phyloP scores from a whole-genome alignment of 92 coral and sea anemone species.

The Umimayanthus chanpuru region DNA sequence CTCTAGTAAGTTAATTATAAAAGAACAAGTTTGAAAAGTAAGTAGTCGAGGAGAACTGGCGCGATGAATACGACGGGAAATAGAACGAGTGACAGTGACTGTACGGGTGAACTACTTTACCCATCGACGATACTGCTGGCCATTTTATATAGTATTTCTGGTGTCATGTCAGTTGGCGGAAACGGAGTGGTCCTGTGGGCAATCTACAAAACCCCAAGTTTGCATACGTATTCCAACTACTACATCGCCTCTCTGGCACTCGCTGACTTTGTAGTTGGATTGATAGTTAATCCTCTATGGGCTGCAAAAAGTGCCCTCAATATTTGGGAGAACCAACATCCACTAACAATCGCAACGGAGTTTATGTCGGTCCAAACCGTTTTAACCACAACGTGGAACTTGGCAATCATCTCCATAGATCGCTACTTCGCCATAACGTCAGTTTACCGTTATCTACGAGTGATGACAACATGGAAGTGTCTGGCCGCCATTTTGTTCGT shows the following conservation, averaged over 20 bases:
- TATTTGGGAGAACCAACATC: slow-evolving; percentile 71
- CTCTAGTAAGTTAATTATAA: not conserved
- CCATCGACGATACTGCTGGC: slow-evolving; percentile 54
- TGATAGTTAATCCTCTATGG: slow-evolving; percentile 73
- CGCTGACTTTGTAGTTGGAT: slow-evolving; percentile 77
- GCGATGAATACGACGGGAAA: not conserved
- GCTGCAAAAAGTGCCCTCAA: slow-evolving; percentile 68
- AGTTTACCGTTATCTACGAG: slow-evolving; percentile 51
- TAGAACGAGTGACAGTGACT: not conserved
- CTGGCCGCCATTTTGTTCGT: slow-evolving; percentile 32
- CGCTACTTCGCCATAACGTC: slow-evolving; percentile 70
- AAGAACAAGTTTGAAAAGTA: not conserved
- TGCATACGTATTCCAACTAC: slow-evolving; percentile 75
- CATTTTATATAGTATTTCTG: slow-evolving; percentile 56
- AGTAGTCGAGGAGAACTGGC: not conserved
- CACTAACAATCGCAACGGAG: slow-evolving; percentile 67
- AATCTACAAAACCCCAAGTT: slow-evolving; percentile 53
- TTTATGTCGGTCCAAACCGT: slow-evolving; percentile 73
- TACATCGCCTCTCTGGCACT: slow-evolving; percentile 73
- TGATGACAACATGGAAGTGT: slow-evolving; percentile 59
- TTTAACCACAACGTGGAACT: slow-evolving; percentile 70
- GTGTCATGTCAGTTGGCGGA: slow-evolving; percentile 66
- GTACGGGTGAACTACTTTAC: slow-evolving; percentile 57
- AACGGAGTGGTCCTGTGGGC: slow-evolving; percentile 61
- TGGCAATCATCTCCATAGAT: slow-evolving; percentile 69